Percentiles rank a stretch among this genome's conserved stretches.
Evolutionary conservation across 2,888 invertebrate species (phyloP).

Genomic region (Pyrrhosoma nymphula): DNA sequence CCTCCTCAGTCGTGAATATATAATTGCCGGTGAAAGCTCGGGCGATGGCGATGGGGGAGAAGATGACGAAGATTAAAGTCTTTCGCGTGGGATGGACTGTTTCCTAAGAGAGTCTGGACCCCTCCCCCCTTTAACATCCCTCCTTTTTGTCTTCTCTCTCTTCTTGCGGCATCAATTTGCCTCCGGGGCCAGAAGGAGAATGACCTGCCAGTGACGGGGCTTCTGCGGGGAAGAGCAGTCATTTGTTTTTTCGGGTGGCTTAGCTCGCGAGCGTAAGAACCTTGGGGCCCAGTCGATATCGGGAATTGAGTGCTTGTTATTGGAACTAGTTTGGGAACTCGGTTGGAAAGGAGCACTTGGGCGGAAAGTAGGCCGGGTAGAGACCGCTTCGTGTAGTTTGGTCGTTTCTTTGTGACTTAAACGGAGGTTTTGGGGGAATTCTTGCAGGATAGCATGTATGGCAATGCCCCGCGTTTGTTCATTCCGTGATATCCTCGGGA

Average conservation of each 20-base stretch:
- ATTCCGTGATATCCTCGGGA: no score
- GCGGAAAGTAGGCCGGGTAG: not conserved
- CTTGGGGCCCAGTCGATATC: not conserved
- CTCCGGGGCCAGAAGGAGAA: not conserved
- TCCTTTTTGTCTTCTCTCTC: not conserved
- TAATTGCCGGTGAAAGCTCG: not conserved
- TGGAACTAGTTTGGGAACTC: not conserved
- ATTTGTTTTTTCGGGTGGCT: not conserved
- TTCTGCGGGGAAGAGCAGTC: not conserved
- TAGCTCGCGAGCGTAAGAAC: not conserved
- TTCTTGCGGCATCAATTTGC: not conserved
- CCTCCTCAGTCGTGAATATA: not conserved
- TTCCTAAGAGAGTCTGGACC: not conserved
- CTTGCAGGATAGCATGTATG: no score
- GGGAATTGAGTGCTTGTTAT: not conserved
- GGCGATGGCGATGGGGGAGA: not conserved
- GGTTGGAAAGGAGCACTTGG: not conserved
- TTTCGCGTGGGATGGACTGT: not conserved
- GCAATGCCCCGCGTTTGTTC: no score
- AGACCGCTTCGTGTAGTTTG: no score
- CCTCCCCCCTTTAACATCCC: not conserved
- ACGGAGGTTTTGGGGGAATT: no score
- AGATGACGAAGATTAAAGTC: not conserved
- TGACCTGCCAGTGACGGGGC: conserved; percentile 13
- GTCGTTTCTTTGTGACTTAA: no score